A percentile compares a stretch with the other conserved stretches of the same genome.
phyloP scores from a whole-genome alignment of 1,140 invertebrate species.

The Drosophila ironensis region DNA sequence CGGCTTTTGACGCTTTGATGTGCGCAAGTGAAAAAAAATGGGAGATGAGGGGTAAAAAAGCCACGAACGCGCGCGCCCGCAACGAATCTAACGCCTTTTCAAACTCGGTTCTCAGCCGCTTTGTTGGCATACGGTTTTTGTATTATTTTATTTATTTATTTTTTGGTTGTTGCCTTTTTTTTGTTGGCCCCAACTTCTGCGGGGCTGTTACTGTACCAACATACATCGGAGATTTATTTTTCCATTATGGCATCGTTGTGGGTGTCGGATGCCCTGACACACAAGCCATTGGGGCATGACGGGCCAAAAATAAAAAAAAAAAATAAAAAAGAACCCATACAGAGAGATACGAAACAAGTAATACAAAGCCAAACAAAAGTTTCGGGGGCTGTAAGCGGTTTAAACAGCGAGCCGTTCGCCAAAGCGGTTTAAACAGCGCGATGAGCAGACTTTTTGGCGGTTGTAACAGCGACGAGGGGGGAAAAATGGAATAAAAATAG shows the following conservation, averaged over 20 bases:
- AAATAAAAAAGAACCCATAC: conserved; percentile 4
- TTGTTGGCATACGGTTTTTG: neutral
- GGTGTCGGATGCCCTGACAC: conserved; percentile 65
- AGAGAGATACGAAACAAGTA: too few relatives aligned
- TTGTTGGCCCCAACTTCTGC: too few relatives aligned
- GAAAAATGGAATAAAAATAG: conserved; percentile 21
- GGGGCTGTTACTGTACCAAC: conserved; percentile 23
- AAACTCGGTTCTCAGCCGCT: conserved; percentile 46
- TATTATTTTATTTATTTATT: conserved; percentile 1
- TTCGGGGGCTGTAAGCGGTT: conserved; percentile 26
- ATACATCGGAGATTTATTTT: conserved; percentile 73
- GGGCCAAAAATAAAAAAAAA: conserved; percentile 40
- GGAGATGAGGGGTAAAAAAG: conserved; percentile 13
- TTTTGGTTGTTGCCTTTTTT: conserved; percentile 54
- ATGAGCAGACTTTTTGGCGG: conserved; percentile 26
- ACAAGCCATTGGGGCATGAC: conserved; percentile 69
- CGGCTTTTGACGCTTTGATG: conserved; percentile 74
- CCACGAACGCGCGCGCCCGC: conserved; percentile 56
- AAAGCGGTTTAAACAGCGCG: conserved; percentile 20
- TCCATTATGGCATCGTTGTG: conserved; percentile 76
- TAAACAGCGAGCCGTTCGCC: conserved; percentile 3
- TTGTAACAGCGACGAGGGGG: conserved; percentile 32
- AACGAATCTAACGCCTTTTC: conserved; percentile 79
- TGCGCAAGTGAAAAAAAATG: conserved; percentile 56
- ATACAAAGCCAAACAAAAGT: conserved; percentile 14